A percentile compares a stretch with the other conserved stretches of the same genome.
Conservation (phyloP, 2,888 invertebrate species). For the Torymus tubicola region DNA sequence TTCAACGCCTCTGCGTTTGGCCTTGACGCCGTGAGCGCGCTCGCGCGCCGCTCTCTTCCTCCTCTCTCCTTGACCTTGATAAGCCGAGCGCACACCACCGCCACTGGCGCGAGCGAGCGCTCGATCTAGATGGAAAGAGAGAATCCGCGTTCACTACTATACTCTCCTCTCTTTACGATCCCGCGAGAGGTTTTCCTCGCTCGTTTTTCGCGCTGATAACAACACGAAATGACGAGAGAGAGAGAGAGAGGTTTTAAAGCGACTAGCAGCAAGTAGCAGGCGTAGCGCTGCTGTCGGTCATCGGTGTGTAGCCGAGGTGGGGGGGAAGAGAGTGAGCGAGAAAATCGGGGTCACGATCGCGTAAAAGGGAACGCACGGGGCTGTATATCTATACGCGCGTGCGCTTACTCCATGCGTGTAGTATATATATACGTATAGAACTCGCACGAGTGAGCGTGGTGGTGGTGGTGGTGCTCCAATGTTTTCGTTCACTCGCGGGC, state of each 20-base stretch:
- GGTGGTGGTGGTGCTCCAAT: no score
- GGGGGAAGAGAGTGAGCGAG: conserved; percentile 29
- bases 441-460: no score
- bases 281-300: conserved; percentile 68
- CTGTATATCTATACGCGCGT: conserved; percentile 57
- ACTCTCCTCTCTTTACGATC: not conserved
- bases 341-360: conserved; percentile 74
- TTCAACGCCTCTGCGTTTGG: conserved; percentile 34
- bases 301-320: conserved; percentile 55
- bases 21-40: conserved; percentile 23
- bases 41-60: conserved; percentile 37
- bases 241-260: not conserved
- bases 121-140: no score
- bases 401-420: not conserved
- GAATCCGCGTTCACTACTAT: no score
- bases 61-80: conserved; percentile 54
- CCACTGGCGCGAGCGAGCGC: conserved; percentile 1
- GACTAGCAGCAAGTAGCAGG: conserved; percentile 51
- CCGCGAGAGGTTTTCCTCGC: not conserved
- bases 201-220: not conserved
- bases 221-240: not conserved
- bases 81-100: conserved; percentile 20
- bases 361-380: conserved; percentile 71
- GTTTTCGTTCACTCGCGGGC: no score
- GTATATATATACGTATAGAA: no score